Percentiles rank a stretch among this genome's conserved stretches.
Evolutionary conservation across 2,797 vertebrate genomes (phyloP).

Genomic region (Chaetophractus vellerosus): DNA sequence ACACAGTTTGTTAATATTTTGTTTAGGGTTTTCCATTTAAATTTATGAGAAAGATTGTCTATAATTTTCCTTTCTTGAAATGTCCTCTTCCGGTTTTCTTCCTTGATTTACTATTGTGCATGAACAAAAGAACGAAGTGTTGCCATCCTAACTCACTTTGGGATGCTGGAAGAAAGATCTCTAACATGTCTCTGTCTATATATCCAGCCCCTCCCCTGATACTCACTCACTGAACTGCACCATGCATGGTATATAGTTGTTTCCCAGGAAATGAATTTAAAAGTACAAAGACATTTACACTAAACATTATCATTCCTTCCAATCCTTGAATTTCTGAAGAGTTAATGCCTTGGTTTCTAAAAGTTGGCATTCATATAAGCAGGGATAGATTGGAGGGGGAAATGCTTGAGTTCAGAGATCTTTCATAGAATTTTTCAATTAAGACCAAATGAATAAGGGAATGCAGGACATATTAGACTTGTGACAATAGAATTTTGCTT

Average conservation of each 20-base stretch:
- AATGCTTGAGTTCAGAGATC: neutral
- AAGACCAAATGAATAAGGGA: neutral
- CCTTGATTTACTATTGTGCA: neutral
- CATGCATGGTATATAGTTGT: neutral
- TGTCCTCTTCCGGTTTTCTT: neutral
- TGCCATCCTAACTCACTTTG: neutral
- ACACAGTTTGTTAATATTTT: neutral
- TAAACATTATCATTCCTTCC: neutral
- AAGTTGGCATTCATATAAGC: neutral
- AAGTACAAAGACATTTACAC: neutral
- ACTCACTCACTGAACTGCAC: neutral
- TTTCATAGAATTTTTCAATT: neutral
- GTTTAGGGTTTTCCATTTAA: neutral
- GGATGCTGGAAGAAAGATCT: neutral
- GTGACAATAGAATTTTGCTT: conserved; percentile 29
- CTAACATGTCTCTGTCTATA: neutral
- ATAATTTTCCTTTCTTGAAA: neutral
- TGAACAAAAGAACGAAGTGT: neutral
- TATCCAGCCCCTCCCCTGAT: neutral
- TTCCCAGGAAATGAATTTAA: conserved; percentile 1
- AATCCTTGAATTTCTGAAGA: neutral
- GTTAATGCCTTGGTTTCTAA: neutral
- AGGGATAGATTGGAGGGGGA: neutral
- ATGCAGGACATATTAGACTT: neutral
- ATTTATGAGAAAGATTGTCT: neutral